Base-by-base conservation (phyloP, 53 echinoderm and acorn worm genomes). In the Patiria pectinifera region DNA sequence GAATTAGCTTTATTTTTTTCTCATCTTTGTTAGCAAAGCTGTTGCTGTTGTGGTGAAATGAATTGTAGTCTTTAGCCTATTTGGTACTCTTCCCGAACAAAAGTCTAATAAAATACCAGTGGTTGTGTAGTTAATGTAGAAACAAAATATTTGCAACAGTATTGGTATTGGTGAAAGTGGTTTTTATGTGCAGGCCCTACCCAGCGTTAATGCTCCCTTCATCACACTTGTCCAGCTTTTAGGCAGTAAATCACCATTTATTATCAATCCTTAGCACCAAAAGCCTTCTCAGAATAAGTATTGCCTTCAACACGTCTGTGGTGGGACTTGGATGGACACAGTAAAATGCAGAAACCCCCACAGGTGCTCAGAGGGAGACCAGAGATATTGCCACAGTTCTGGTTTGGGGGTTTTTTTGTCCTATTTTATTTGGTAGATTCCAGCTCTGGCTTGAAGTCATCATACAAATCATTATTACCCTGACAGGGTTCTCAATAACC, bases 281-380 rank as follows among this genome's bases (percentile, higher is more conserved):
- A 74, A 22, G 24, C n/a, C 74, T 74, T 23, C 24, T n/a, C 74
- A 74, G 74, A n/a, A 74, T 23, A 9, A 74, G 9, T 24, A 3
- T 24, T 74, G 74, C 74, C 66, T 18, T 18, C 66, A 66, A 15
- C 66, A 66, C 66, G 8, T 53, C 53, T 66, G 15, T 66, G 66
- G 66, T 66, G 4, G 19, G 66, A 15, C 66, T 66, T 66, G 19
- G 3, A 15, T 66, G 19, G 66, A 66, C 66, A 14, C 66, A 66
- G 66, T 16, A 66, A 24, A 21, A 74, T 16, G 74, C 10, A 22
- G 15, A 23, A 45, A 47, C 13, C 35, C 79, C 79, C 79, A 78
- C 79, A 78, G 79, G 79, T 78, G 79, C 79, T 45, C 79, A 78
- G 79, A 45, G 79, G 76, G 79, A 46, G 79, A 13, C 19, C 79